Evolutionary conservation across 2,113 vertebrate genomes (phyloP), one percentile per base, ranked within the genome.

Genomic region (Tachycineta bicolor): DNA sequence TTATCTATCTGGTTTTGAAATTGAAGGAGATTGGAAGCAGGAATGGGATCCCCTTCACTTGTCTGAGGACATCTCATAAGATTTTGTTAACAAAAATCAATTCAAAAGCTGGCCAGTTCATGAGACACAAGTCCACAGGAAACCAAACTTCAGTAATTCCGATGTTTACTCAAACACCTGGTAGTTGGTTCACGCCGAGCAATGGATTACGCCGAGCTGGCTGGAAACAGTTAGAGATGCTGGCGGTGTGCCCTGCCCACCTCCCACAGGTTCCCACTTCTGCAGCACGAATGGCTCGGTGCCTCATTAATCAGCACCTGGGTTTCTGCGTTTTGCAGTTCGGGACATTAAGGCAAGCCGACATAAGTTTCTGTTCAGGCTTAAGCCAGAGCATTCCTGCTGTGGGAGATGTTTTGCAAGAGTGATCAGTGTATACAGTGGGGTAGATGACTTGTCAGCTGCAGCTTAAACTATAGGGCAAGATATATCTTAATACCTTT

Each of bases 231-330:
- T 50, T 87, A 39, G 8, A 43, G 83, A 6, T 71, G 68, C 56
- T 90, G 73, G 89, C 10, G 0, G 22, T 2, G 46, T 0, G 63
- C 89, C 94, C 90, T 90, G 55, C 79, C 53, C 76, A 76, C 92
- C 92, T 95, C 94, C 92, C 53, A 77, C 92, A 80, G 92, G 83
- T 69, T 89, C 19, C 85, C 28, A 4, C 56, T 91, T n/a, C 67
- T 65, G 14, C 90, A 85, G 70, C 74, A n/a, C 58, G 74, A 53
- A 69, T 88, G 92, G 90, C 88, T 88, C 82, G 26, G 19, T 18
- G 67, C 63, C 79, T 83, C 39, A 2, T 20, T 79, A 83, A 79
- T 62, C 79, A 41, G 53, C 50, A 33, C 53, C 49, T 1, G 12
- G 14, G 81, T 93, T 93, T 71, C 86, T 89, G 79, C 19, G 0